Conservation (phyloP, 1,140 invertebrate genomes). For the Drosophila kurseongensis region DNA sequence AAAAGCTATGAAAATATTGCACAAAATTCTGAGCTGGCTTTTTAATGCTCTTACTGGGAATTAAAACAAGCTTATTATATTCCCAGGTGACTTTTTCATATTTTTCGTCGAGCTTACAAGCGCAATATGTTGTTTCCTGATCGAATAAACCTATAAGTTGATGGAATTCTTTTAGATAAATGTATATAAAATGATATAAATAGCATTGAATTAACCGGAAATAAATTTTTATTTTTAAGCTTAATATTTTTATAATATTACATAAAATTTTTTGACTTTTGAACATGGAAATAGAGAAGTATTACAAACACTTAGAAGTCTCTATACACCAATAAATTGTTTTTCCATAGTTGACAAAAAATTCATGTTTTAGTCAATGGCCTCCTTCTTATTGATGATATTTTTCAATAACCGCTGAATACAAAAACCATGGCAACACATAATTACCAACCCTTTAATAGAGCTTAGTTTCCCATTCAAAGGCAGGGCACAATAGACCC, state of each 20-base stretch:
- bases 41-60: conserved; percentile 36
- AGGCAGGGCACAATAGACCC: conserved; percentile 32
- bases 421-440: neutral
- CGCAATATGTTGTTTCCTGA: neutral
- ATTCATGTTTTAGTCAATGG: no score
- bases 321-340: no score
- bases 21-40: conserved; percentile 11
- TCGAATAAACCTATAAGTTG: no score
- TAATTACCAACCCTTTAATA: conserved; percentile 24
- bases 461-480: conserved; percentile 12
- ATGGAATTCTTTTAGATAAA: no score
- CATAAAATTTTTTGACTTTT: no score
- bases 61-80: conserved; percentile 15
- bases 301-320: no score
- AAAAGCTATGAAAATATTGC: conserved; percentile 18
- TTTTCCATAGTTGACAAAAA: no score
- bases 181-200: no score
- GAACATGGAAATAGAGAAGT: no score
- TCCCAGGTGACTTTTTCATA: neutral
- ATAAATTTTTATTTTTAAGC: no score
- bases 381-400: neutral
- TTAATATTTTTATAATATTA: no score
- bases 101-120: neutral
- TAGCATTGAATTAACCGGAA: no score
- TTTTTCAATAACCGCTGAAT: neutral